These are phyloP conservation scores for Pangasianodon hypophthalmus DNA, from an alignment of 2,113 vertebrate species.

Conservation along the genomic window DNA sequence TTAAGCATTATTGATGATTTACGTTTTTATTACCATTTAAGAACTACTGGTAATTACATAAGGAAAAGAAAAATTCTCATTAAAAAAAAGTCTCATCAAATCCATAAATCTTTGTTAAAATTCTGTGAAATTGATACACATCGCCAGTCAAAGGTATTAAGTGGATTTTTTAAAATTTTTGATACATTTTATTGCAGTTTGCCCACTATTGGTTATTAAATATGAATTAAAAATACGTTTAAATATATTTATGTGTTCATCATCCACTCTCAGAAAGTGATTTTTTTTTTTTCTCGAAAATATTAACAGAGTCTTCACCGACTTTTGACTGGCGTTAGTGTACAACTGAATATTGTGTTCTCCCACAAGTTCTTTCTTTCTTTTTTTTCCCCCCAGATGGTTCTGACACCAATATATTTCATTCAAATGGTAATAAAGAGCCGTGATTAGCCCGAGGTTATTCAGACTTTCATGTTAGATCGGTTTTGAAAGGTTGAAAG, in stretches of 20 bases:
- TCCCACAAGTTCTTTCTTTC: neutral
- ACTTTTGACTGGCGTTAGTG: neutral
- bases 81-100: too few species aligned
- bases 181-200: too few species aligned
- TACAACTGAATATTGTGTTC: neutral
- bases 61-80: too few species aligned
- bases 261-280: too few species aligned
- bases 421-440: slow-evolving; percentile 25
- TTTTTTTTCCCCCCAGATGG: slow-evolving; percentile 35
- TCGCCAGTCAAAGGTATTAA: too few species aligned
- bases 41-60: neutral
- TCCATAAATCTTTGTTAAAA: too few species aligned
- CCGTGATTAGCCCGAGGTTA: slow-evolving; percentile 24
- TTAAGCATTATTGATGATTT: too few species aligned
- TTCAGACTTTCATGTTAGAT: slow-evolving; percentile 33
- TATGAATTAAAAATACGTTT: too few species aligned
- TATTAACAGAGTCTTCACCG: neutral
- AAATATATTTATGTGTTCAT: too few species aligned
- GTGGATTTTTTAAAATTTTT: too few species aligned
- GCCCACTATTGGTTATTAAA: too few species aligned
- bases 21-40: neutral
- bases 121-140: too few species aligned
- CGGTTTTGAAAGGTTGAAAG: slow-evolving; percentile 28
- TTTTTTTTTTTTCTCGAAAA: neutral
- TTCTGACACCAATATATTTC: slow-evolving; percentile 65